Evolutionary conservation across 2,797 vertebrate genomes (phyloP).

Genomic region (Nyctibius grandis): DNA sequence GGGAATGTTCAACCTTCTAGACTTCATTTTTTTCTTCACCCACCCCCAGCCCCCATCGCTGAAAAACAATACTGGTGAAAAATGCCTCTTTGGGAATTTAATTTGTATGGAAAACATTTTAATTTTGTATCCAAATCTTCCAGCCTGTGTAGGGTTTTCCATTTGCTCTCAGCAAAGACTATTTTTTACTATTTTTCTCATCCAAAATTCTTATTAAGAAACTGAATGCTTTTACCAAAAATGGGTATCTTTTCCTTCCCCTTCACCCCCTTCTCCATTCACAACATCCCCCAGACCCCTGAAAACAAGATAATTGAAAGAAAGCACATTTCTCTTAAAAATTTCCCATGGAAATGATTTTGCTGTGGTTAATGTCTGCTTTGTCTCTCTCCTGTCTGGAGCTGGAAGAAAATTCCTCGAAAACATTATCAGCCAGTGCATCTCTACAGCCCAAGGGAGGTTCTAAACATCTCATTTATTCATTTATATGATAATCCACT

Average conservation of each 20-base stretch:
- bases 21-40: background rate
- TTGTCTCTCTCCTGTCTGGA: conserved; percentile 1
- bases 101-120: conserved; percentile 20
- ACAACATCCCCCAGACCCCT: background rate
- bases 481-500: background rate
- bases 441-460: background rate
- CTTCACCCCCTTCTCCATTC: background rate
- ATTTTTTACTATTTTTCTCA: background rate
- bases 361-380: conserved; percentile 37
- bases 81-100: conserved; percentile 26
- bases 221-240: conserved; percentile 52
- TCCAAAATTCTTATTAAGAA: conserved; percentile 38
- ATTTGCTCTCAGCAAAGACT: conserved; percentile 14
- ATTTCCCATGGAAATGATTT: conserved; percentile 34
- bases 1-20: conserved; percentile 3
- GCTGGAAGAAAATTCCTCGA: conserved; percentile 2
- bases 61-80: conserved; percentile 29
- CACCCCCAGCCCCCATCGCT: background rate
- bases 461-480: conserved; percentile 35
- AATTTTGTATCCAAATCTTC: conserved; percentile 11
- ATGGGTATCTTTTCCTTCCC: conserved; percentile 45
- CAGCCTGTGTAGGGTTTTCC: conserved; percentile 18
- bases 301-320: conserved; percentile 2
- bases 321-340: background rate
- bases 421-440: conserved; percentile 5